These are phyloP conservation scores for Machimus rusticus DNA, from an alignment of 2,888 invertebrate species.

Conservation along the genomic window DNA sequence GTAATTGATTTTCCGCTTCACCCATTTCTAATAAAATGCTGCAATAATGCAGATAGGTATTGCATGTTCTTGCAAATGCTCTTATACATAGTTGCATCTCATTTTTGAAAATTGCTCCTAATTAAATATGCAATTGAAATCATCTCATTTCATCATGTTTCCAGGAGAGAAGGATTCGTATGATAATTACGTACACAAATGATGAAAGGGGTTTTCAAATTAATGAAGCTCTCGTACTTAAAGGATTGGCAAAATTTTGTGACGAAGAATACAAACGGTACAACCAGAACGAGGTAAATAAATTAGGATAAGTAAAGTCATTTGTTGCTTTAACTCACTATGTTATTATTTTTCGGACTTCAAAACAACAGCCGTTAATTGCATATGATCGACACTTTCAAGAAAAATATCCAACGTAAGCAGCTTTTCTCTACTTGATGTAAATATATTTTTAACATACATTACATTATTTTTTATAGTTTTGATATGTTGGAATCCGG, in stretches of 20 bases:
- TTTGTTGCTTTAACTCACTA: slow-evolving; percentile 9
- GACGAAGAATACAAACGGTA: background rate
- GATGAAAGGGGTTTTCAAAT: slow-evolving; percentile 43
- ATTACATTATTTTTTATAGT: slow-evolving; percentile 40
- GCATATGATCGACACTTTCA: slow-evolving; percentile 49
- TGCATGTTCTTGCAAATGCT: too few relatives aligned
- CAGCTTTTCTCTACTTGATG: background rate
- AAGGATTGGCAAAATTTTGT: slow-evolving; percentile 22
- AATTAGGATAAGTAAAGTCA: background rate
- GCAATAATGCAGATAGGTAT: too few relatives aligned
- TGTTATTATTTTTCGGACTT: slow-evolving; percentile 15
- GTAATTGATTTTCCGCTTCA: too few relatives aligned
- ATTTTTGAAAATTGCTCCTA: background rate
- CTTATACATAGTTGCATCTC: too few relatives aligned
- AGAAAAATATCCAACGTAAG: slow-evolving; percentile 53
- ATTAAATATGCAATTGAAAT: background rate
- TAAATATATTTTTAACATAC: background rate
- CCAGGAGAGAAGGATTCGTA: slow-evolving; percentile 30
- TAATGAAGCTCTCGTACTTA: slow-evolving; percentile 41
- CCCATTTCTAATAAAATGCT: too few relatives aligned
- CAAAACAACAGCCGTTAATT: background rate
- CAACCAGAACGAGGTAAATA: background rate
- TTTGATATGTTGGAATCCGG: slow-evolving; percentile 56
- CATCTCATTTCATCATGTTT: background rate
- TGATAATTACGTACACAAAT: slow-evolving; percentile 44